Evolutionary conservation across 2,888 invertebrate genomes (phyloP).

Genomic region (Stratiomys singularior): DNA sequence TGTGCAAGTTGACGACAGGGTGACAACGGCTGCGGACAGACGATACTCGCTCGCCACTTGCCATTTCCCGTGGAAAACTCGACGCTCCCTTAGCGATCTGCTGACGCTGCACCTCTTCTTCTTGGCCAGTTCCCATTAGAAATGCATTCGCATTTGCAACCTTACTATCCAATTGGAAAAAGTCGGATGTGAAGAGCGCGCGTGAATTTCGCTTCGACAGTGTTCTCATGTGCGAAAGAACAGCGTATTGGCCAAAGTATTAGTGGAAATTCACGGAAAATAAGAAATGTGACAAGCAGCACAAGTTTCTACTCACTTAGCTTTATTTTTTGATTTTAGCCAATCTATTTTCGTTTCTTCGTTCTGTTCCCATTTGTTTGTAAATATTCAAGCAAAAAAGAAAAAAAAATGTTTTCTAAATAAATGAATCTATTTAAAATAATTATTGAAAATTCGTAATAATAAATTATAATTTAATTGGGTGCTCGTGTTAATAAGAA

Average conservation of each 20-base stretch:
- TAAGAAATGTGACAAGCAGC: conserved; percentile 13
- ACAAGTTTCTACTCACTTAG: background rate
- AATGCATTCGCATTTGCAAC: conserved; percentile 25
- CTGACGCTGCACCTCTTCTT: background rate
- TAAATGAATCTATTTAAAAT: conserved; percentile 5
- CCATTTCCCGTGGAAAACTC: background rate
- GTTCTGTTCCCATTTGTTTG: background rate
- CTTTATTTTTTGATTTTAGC: background rate
- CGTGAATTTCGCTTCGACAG: conserved; percentile 17
- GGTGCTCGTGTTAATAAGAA: conserved; percentile 20
- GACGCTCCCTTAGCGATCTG: background rate
- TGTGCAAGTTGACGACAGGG: conserved; percentile 3
- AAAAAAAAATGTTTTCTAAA: background rate
- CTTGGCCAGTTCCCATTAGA: background rate
- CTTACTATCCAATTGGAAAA: conserved; percentile 1
- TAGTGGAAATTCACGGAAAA: conserved; percentile 16
- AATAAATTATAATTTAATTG: background rate
- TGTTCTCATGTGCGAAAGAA: conserved; percentile 34
- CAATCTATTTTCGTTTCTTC: background rate
- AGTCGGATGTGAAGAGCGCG: conserved; percentile 30
- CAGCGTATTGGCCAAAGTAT: background rate
- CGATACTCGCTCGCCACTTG: background rate
- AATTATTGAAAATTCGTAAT: too few species aligned
- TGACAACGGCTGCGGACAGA: conserved; percentile 19
- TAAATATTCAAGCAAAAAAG: background rate